Evolutionary conservation across 2,113 vertebrate species (phyloP), one percentile per base, ranked within the genome.

Genomic region (Colistium nudipinnis): DNA sequence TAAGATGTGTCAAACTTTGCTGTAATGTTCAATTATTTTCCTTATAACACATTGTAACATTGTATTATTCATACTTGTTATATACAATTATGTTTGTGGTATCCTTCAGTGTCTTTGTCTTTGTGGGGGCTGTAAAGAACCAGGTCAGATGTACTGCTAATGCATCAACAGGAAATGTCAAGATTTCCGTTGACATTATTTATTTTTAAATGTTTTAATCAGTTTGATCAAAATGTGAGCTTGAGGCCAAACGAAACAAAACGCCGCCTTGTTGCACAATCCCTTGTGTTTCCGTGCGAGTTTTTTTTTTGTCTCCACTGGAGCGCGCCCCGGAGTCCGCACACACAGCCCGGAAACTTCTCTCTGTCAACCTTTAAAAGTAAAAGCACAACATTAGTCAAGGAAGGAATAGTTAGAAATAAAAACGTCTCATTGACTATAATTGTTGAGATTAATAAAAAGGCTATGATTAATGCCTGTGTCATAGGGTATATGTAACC

Each of bases 181-280:
- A 10, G 1, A 47, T 73, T 90, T 87, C 80, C 64, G 61, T 64
- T 81, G 17, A 31, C 43, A 43, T 63, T 27, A 53, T 28, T 49
- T 10, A 0, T 45, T 53, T 71, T 71, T 7, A 24, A 5, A 0
- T 45, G 49, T 71, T 71, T 7, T 38, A 5, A 73, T 82, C 71
- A 20, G 9, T 41, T 45, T 41, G 6, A 72, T 76, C 65, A 54
- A 61, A 22, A 73, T 45, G 1, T 17, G 3, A 41, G 25, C 22
- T 8, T 11, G 3, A 6, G 0, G 73, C 57, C 80, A 82, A 77
- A 55, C 43, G 2, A 62, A 78, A 80, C 53, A 86, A 74, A 56
- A 55, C 43, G 3, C 38, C 27, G 36, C 66, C 38, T 52, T 30
- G 55, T 87, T 86, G 38, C 45, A 24, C 62, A 87, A 87, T 33